Conservation (phyloP, 1,140 invertebrate species). For the Lysiphlebus fabarum region DNA sequence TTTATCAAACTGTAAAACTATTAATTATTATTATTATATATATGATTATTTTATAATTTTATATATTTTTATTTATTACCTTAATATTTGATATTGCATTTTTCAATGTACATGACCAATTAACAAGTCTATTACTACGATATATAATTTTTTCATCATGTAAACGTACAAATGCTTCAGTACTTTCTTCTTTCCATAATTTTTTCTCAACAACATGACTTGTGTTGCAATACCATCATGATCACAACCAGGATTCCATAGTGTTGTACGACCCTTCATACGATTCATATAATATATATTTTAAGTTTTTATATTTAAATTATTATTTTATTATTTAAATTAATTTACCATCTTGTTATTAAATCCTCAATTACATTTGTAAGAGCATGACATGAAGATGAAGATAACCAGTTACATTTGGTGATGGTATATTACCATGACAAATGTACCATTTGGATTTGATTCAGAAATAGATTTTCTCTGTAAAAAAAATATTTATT, state of each 20-base stretch:
- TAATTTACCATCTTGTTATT: slow-evolving; percentile 85
- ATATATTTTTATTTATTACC: too few relatives aligned
- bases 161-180: slow-evolving; percentile 90
- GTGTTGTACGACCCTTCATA: slow-evolving; percentile 88
- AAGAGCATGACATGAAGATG: slow-evolving; percentile 94
- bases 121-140: slow-evolving; percentile 86
- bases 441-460: slow-evolving; percentile 81
- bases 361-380: slow-evolving; percentile 96
- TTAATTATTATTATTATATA: too few relatives aligned
- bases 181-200: slow-evolving; percentile 84
- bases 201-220: slow-evolving; percentile 93
- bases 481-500: slow-evolving; percentile 53
- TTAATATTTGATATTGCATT: slow-evolving; percentile 99
- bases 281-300: slow-evolving; percentile 68
- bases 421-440: slow-evolving; percentile 95
- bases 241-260: slow-evolving; percentile 99
- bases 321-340: too few relatives aligned
- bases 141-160: slow-evolving; percentile 92
- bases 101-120: slow-evolving; percentile 96
- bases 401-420: slow-evolving; percentile 95
- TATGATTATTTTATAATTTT: too few relatives aligned
- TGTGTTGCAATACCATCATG: slow-evolving; percentile 99
- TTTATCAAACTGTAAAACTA: too few relatives aligned
- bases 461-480: slow-evolving; percentile 63
- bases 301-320: too few relatives aligned